These are phyloP conservation scores for Falco naumanni DNA, from an alignment of 2,797 vertebrate genomes.

Conservation along the genomic window DNA sequence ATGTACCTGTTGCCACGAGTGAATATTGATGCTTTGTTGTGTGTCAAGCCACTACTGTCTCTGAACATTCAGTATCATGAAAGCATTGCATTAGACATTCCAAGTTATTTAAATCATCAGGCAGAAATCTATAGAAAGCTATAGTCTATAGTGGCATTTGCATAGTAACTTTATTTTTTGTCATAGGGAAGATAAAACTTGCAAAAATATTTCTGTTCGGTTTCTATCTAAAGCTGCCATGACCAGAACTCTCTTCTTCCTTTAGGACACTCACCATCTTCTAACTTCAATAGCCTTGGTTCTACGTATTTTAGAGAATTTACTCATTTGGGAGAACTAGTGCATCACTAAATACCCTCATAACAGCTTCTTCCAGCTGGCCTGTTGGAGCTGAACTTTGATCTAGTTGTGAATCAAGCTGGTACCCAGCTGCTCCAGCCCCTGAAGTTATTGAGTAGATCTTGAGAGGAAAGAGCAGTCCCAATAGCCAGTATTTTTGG, in stretches of 20 bases:
- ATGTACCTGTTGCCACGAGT: neutral
- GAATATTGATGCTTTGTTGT: neutral
- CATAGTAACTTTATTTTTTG: neutral
- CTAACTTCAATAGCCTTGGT: neutral
- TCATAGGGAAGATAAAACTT: neutral
- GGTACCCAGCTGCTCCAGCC: neutral
- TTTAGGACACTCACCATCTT: neutral
- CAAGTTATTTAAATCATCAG: neutral
- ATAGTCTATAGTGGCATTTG: neutral
- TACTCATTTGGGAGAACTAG: neutral
- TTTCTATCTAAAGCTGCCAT: neutral
- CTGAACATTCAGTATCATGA: neutral
- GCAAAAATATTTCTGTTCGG: neutral
- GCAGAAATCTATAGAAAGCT: neutral
- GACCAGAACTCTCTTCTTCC: neutral
- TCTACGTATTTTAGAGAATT: neutral
- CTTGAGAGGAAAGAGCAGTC: neutral
- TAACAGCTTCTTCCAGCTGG: neutral
- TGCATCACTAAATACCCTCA: neutral
- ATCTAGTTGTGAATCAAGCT: neutral
- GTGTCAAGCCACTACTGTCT: accelerated
- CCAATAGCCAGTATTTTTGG: neutral
- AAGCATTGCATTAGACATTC: neutral
- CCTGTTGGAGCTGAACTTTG: neutral
- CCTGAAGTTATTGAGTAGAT: neutral